Conservation (phyloP, 2,888 invertebrate genomes). For the Tryphoninae sp. region DNA sequence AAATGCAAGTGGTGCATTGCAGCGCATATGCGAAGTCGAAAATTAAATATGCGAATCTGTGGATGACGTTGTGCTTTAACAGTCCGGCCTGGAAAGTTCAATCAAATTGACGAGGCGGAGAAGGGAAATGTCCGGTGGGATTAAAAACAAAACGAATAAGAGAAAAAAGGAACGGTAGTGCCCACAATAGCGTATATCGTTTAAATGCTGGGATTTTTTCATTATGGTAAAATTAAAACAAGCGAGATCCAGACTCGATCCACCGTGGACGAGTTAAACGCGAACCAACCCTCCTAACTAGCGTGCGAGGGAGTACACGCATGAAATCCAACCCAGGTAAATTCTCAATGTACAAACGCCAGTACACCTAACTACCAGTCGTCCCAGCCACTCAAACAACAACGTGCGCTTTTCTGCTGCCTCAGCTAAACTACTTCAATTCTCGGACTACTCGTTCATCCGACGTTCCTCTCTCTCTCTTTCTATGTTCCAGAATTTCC, state of each 20-base stretch:
- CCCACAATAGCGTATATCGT: slow-evolving; percentile 30
- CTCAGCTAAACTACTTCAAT: slow-evolving; percentile 27
- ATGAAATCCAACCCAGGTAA: neutral
- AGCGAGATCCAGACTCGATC: neutral
- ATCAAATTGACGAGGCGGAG: slow-evolving; percentile 1
- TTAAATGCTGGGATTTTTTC: slow-evolving; percentile 4
- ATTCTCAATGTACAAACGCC: neutral
- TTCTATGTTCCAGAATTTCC: neutral
- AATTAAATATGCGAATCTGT: slow-evolving; percentile 31
- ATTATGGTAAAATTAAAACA: slow-evolving; percentile 36
- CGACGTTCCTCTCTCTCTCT: too few relatives aligned
- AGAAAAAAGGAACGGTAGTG: slow-evolving; percentile 5
- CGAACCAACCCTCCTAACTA: neutral
- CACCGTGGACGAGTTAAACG: slow-evolving; percentile 6
- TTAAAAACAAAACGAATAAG: slow-evolving; percentile 9
- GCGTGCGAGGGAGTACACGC: slow-evolving; percentile 1
- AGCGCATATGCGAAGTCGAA: slow-evolving; percentile 1
- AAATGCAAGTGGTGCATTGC: neutral
- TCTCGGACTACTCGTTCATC: slow-evolving; percentile 6
- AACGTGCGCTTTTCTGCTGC: neutral
- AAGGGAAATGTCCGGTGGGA: slow-evolving; percentile 14
- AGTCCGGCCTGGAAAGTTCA: neutral
- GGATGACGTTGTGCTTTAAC: slow-evolving; percentile 18
- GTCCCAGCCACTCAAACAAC: neutral
- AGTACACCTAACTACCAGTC: neutral